phyloP scores from a whole-genome alignment of 2,888 invertebrate species.

The Cactoblastis cactorum region DNA sequence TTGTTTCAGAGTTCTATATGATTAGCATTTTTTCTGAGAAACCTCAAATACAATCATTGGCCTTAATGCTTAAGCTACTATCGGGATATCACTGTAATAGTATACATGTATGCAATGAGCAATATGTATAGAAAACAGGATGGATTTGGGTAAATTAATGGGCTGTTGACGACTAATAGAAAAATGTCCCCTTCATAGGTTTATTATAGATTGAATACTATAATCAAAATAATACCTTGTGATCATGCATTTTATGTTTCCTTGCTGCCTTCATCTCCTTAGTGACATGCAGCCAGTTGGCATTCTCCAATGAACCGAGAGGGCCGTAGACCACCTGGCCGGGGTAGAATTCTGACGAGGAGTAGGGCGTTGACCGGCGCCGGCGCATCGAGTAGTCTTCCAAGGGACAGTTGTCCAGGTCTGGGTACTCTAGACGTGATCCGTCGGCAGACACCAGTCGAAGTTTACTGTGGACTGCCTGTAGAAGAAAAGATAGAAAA shows the following conservation, averaged over 20 bases:
- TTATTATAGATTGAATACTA: too few species aligned
- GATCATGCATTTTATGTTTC: slow-evolving; percentile 79
- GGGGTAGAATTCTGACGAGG: slow-evolving; percentile 70
- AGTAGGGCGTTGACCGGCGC: slow-evolving; percentile 72
- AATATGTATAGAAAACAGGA: too few species aligned
- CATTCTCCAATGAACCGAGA: slow-evolving; percentile 85
- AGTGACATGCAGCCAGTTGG: slow-evolving; percentile 89
- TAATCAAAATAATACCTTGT: slow-evolving; percentile 56
- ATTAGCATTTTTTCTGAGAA: too few species aligned
- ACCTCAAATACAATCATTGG: too few species aligned
- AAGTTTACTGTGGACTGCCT: slow-evolving; percentile 83
- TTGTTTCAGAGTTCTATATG: too few species aligned
- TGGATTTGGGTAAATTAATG: too few species aligned
- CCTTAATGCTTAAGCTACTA: too few species aligned
- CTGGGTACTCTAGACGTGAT: slow-evolving; percentile 81
- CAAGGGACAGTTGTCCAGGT: slow-evolving; percentile 84
- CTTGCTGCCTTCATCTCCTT: slow-evolving; percentile 84
- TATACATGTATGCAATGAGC: too few species aligned
- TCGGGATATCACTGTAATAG: too few species aligned
- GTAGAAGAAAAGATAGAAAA: neutral
- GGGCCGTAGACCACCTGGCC: slow-evolving; percentile 84
- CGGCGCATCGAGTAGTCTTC: slow-evolving; percentile 86
- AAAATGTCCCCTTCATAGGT: too few species aligned
- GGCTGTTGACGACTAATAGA: too few species aligned
- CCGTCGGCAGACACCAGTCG: slow-evolving; percentile 83